phyloP scores from a whole-genome alignment of 2,113 vertebrate genomes.

The Protomyctophum bolini region DNA sequence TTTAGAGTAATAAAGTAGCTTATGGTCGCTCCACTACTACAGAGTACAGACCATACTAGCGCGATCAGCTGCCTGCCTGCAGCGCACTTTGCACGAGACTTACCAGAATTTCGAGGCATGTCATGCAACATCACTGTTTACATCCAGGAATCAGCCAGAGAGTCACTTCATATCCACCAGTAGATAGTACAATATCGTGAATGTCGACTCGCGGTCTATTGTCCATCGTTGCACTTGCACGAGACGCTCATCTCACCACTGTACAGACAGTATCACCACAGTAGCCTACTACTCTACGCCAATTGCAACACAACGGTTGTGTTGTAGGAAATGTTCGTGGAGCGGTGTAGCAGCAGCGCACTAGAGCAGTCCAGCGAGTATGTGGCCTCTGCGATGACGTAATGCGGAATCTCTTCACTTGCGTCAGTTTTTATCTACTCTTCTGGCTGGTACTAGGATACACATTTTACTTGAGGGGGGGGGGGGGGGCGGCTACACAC shows the following conservation, averaged over 20 bases:
- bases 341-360: slow-evolving; percentile 37
- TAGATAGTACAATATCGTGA: slow-evolving; percentile 30
- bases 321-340: slow-evolving; percentile 66
- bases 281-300: slow-evolving; percentile 36
- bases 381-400: slow-evolving; percentile 78
- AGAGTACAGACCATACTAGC: not conserved
- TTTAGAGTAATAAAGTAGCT: slow-evolving; percentile 74
- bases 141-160: slow-evolving; percentile 35
- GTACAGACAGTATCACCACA: slow-evolving; percentile 27
- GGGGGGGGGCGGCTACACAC: too few species aligned
- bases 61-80: slow-evolving; percentile 64
- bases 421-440: slow-evolving; percentile 53
- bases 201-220: slow-evolving; percentile 40
- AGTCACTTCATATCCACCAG: slow-evolving; percentile 36
- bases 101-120: slow-evolving; percentile 75
- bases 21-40: slow-evolving; percentile 69
- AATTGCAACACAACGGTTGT: slow-evolving; percentile 59
- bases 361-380: slow-evolving; percentile 64
- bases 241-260: slow-evolving; percentile 15
- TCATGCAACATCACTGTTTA: slow-evolving; percentile 65
- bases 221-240: slow-evolving; percentile 59
- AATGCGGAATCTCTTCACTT: slow-evolving; percentile 77
- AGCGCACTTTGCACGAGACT: slow-evolving; percentile 77
- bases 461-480: too few species aligned
- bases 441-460: not conserved